phyloP scores from a whole-genome alignment of 2,113 vertebrate genomes.

The Salvelinus namaycush region DNA sequence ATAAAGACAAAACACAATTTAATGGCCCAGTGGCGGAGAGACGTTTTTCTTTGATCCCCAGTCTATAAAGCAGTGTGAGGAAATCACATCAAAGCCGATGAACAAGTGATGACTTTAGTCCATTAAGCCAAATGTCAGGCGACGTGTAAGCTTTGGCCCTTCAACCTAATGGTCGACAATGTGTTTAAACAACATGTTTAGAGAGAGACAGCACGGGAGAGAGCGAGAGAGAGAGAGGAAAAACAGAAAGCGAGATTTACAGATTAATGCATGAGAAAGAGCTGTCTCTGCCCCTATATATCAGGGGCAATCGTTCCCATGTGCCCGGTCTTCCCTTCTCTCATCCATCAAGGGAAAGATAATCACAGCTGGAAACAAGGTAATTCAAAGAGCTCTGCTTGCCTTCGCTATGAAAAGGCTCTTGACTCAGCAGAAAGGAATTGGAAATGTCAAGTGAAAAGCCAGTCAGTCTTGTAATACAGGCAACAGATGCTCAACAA shows the following conservation, averaged over 20 bases:
- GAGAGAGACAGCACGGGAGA: not conserved
- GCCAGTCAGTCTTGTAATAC: constrained; percentile 20
- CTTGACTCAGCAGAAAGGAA: constrained; percentile 41
- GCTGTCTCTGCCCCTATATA: constrained; percentile 1
- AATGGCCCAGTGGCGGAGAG: constrained; percentile 9
- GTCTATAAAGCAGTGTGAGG: constrained; percentile 9
- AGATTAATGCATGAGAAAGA: constrained; percentile 2
- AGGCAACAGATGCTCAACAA: constrained; percentile 15
- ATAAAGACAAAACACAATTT: constrained; percentile 9
- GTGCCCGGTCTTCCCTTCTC: not conserved
- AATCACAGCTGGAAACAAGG: constrained; percentile 3
- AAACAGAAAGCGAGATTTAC: not conserved
- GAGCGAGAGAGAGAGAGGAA: not conserved
- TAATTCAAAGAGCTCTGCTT: constrained; percentile 1
- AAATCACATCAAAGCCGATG: constrained; percentile 20
- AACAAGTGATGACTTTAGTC: constrained; percentile 6
- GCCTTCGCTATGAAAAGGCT: not conserved
- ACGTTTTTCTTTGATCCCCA: constrained; percentile 20
- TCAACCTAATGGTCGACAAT: not conserved
- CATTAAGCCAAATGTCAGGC: not conserved
- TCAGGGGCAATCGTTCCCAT: not conserved
- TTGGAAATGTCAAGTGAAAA: constrained; percentile 25
- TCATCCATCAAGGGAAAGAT: constrained; percentile 18
- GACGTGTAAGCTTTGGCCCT: not conserved
- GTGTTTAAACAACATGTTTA: not conserved